Base-by-base conservation (phyloP, 2,888 invertebrate genomes). In the Drosophila barbarae region DNA sequence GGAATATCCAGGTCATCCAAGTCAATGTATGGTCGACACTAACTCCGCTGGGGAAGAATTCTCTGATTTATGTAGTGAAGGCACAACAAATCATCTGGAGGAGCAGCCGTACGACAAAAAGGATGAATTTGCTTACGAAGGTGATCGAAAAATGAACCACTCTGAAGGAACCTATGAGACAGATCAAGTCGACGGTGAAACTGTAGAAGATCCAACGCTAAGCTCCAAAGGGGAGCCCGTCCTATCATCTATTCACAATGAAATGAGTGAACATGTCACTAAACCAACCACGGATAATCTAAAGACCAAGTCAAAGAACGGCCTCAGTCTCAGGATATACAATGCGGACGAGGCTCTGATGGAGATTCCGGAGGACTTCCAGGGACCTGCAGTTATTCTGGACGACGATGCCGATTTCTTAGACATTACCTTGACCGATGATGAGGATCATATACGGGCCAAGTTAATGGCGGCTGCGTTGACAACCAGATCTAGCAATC, bases 371-470 rank as follows among this genome's bases (percentile, higher is more conserved):
- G 26, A 15, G 9, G 42, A 51, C 18, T 46, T 42, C 21, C 34
- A 67, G 10, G 58, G 60, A 2, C 5, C 54, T 26, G 53, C 63
- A 1, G 34, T 74, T 10, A 18, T 71, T 1, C 36, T 74, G 10
- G 71, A 74, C 36, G 50, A 69, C 8, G 55, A 59, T 26, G 56
- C 71, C 12, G 56, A 59, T 15, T 47, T 63, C 9, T 26, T 70
- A 18, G 59, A 71, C 26, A 46, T 65, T 5, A 50, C 36, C 8
- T n/a, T 57, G 2, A 57, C 46, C 23, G 77, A 72, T 21, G 59
- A 64, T 13, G 77, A 75, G 35, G 21, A 58, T 30, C 56, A 68
- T 38, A 60, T 69, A 10, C 55, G 50, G 8, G 51, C 57, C 6
- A 74, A 74, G 35, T 54, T 71, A 1, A 51, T 59, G 60, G 57